Conservation (phyloP, 2,797 vertebrate species). For the Syngnathus acus region DNA sequence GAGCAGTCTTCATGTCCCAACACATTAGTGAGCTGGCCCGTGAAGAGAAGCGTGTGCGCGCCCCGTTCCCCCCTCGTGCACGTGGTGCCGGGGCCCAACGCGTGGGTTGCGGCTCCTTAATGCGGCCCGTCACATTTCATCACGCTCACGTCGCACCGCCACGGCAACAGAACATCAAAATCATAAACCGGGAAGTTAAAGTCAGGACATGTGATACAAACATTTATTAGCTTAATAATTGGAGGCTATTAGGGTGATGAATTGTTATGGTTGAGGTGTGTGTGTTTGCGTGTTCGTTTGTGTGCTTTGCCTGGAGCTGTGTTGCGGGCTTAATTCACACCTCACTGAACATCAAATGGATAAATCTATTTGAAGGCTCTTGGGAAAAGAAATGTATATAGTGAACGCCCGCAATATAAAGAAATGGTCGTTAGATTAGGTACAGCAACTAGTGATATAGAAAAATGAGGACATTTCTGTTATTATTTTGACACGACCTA, state of each 20-base stretch:
- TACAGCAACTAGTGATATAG: background rate
- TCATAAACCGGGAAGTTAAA: background rate
- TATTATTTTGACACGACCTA: too few relatives aligned
- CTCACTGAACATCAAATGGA: conserved; percentile 45
- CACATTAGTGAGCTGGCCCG: conserved; percentile 2
- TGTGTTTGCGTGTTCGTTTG: conserved; percentile 3
- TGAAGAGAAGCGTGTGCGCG: background rate
- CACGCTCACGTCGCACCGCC: background rate
- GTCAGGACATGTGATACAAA: background rate
- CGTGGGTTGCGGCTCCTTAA: conserved; percentile 1
- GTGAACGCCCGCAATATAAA: background rate
- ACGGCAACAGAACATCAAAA: background rate
- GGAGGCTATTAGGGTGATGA: conserved; percentile 1
- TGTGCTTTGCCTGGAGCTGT: conserved; percentile 22
- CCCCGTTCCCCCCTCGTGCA: too few relatives aligned
- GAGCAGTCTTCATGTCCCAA: background rate
- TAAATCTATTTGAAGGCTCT: conserved; percentile 42
- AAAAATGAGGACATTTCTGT: too few relatives aligned
- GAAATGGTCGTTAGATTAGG: background rate
- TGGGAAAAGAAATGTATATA: conserved; percentile 12
- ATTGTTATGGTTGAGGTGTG: background rate
- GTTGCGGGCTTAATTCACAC: conserved; percentile 38
- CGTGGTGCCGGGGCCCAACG: background rate
- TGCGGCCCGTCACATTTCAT: background rate
- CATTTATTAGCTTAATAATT: background rate